phyloP scores from a whole-genome alignment of 2,888 invertebrate genomes.

The Ischnura elegans region DNA sequence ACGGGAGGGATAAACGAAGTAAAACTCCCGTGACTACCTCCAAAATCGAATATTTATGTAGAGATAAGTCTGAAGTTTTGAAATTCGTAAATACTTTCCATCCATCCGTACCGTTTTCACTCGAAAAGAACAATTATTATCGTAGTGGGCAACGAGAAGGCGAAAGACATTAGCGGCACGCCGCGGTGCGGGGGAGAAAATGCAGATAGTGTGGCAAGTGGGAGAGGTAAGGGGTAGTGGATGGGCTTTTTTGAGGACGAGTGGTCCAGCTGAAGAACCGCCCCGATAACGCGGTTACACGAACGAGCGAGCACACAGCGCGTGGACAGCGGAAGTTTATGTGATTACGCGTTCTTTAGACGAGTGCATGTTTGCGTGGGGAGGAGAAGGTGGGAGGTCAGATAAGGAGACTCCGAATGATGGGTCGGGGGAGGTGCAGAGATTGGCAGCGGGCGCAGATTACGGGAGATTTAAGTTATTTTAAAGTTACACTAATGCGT shows the following conservation, averaged over 20 bases:
- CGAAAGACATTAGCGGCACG: neutral
- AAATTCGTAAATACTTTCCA: neutral
- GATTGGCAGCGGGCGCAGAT: constrained; percentile 50
- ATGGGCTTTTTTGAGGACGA: constrained; percentile 32
- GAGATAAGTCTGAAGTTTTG: no score
- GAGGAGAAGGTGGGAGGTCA: constrained; percentile 20
- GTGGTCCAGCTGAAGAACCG: constrained; percentile 61
- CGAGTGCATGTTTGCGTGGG: constrained; percentile 54
- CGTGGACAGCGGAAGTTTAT: constrained; percentile 59
- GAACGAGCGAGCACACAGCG: constrained; percentile 43
- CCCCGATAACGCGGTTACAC: constrained; percentile 52
- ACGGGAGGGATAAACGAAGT: no score
- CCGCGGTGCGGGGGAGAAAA: no score
- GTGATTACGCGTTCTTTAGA: constrained; percentile 61
- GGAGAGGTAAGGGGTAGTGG: neutral
- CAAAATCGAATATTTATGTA: no score
- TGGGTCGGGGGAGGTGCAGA: constrained; percentile 25
- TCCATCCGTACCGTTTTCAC: neutral
- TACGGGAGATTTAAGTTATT: constrained; percentile 43
- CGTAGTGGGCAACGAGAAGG: neutral
- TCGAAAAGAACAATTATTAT: neutral
- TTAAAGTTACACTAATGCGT: constrained; percentile 23
- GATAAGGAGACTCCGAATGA: constrained; percentile 57
- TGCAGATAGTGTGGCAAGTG: neutral
- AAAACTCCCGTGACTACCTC: no score